These are phyloP conservation scores for Miichthys miiuy DNA, from an alignment of 2,797 vertebrate species.

Conservation along the genomic window DNA sequence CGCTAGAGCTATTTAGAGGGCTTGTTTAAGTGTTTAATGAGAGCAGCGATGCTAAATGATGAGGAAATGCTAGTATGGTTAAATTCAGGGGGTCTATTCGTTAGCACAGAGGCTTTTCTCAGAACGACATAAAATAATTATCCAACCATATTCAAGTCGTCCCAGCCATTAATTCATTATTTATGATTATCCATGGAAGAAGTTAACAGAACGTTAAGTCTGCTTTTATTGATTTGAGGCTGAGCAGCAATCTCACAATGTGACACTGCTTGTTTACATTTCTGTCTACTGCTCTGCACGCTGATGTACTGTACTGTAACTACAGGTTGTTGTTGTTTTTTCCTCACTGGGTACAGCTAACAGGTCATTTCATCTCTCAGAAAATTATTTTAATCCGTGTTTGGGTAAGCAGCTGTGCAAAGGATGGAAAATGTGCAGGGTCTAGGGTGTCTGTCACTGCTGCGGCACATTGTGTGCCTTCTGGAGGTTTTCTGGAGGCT, in stretches of 20 bases:
- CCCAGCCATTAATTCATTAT: conserved; percentile 17
- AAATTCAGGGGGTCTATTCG: conserved; percentile 41
- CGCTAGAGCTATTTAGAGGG: conserved; percentile 28
- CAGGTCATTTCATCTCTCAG: not conserved
- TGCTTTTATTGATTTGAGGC: conserved; percentile 3
- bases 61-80: conserved; percentile 46
- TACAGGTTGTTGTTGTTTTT: not conserved
- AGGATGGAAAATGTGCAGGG: not conserved
- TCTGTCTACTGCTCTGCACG: conserved; percentile 19
- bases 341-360: not conserved
- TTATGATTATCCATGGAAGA: conserved; percentile 25
- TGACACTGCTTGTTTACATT: not conserved
- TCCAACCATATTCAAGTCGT: conserved; percentile 31
- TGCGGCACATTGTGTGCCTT: not conserved
- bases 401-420: conserved; percentile 6
- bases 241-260: not conserved
- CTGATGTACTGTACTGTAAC: not conserved
- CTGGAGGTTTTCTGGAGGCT: not conserved
- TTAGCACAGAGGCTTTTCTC: conserved; percentile 17
- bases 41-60: conserved; percentile 31
- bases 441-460: not conserved
- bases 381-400: conserved; percentile 10
- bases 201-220: not conserved
- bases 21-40: conserved; percentile 39
- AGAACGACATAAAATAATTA: conserved; percentile 40